Percentiles rank a stretch among this genome's conserved stretches.
Conservation (phyloP, 1,140 invertebrate species). For the Orchestia grillus region DNA sequence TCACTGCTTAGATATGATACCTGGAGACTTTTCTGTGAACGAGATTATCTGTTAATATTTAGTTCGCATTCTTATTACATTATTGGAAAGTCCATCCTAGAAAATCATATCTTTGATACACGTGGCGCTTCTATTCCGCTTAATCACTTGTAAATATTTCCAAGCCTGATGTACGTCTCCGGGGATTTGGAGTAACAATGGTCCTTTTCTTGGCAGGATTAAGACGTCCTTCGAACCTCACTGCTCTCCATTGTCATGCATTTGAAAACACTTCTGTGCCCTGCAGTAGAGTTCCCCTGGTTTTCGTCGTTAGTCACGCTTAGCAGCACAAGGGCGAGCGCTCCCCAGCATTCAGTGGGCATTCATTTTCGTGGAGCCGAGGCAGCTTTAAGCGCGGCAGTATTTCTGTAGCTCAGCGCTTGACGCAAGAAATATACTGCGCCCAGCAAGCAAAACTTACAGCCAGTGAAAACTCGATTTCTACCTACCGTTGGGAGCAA, state of each 20-base stretch:
- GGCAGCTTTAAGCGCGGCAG: not conserved
- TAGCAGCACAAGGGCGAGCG: not conserved
- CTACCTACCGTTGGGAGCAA: not conserved
- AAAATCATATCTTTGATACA: not conserved
- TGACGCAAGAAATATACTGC: not conserved
- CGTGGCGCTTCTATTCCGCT: not conserved
- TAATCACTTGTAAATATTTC: not conserved
- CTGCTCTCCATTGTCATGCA: not conserved
- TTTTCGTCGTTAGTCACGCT: slow-evolving; percentile 25
- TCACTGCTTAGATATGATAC: not conserved
- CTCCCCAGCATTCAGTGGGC: not conserved
- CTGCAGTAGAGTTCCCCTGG: not conserved
- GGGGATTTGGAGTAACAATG: not conserved
- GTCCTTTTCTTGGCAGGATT: not conserved
- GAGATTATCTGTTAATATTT: not conserved
- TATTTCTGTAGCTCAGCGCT: slow-evolving; percentile 7
- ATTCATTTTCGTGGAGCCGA: not conserved
- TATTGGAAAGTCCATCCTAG: not conserved
- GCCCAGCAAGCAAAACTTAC: not conserved
- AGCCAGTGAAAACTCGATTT: not conserved
- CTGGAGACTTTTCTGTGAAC: not conserved
- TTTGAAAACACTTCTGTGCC: not conserved
- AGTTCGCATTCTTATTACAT: not conserved
- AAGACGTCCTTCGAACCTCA: not conserved
- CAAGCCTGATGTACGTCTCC: not conserved